A percentile compares a stretch with the other conserved stretches of the same genome.
Conservation (phyloP, 1,140 invertebrate genomes). For the Calephelis virginiensis region DNA sequence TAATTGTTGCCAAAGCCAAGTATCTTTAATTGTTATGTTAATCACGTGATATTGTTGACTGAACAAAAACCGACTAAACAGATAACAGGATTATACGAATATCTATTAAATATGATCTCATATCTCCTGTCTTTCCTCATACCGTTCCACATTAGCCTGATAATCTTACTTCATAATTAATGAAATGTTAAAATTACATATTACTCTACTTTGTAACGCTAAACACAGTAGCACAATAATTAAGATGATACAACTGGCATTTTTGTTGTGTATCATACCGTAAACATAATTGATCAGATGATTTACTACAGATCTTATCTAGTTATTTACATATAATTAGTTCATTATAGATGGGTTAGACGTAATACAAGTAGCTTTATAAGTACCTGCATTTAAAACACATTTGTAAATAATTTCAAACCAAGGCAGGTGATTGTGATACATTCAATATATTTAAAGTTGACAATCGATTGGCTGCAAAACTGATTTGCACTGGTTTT, state of each 20-base stretch:
- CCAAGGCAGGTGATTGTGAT: neutral
- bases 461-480: no score
- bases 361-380: neutral
- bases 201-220: neutral
- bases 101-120: no score
- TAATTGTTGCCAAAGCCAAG: no score
- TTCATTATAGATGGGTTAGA: neutral
- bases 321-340: slow-evolving; percentile 9
- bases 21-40: no score
- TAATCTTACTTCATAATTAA: neutral
- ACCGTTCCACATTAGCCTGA: no score
- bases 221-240: neutral
- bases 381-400: slow-evolving; percentile 8
- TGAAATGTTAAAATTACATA: neutral
- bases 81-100: no score
- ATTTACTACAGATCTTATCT: slow-evolving; percentile 7
- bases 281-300: slow-evolving; percentile 10
- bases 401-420: neutral
- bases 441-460: neutral
- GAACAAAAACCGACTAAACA: no score
- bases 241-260: slow-evolving; percentile 5
- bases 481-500: no score
- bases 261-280: slow-evolving; percentile 9
- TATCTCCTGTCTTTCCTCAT: no score
- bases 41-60: no score